phyloP scores from a whole-genome alignment of 2,113 vertebrate species.

The Catharus bicknelli region DNA sequence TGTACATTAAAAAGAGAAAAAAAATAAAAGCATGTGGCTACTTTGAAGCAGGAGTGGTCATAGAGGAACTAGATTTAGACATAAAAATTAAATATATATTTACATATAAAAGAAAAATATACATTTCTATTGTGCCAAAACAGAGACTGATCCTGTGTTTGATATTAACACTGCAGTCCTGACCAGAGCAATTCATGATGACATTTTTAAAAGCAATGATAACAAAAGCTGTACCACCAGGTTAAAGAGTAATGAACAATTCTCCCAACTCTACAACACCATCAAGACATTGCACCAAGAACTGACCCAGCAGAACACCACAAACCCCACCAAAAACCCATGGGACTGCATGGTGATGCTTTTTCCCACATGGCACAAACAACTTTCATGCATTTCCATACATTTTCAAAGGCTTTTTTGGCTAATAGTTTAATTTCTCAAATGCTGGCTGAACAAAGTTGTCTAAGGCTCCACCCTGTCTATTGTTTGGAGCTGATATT shows the following conservation, averaged over 20 bases:
- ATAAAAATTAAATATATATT: background rate
- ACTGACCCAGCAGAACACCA: background rate
- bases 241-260: background rate
- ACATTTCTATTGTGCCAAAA: background rate
- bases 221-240: rapidly evolving
- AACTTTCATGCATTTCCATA: background rate
- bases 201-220: background rate
- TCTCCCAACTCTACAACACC: background rate
- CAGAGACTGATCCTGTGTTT: background rate
- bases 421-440: background rate
- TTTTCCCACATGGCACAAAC: rapidly evolving
- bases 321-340: too few species aligned
- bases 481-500: background rate
- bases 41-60: rapidly evolving
- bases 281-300: background rate
- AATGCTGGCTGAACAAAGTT: background rate
- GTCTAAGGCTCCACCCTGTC: background rate
- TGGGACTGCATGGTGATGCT: rapidly evolving
- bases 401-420: rapidly evolving
- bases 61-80: background rate
- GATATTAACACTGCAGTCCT: background rate
- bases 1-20: rapidly evolving
- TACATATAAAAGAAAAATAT: background rate
- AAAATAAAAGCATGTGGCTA: rapidly evolving
- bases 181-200: background rate